Evolutionary conservation across 2,888 invertebrate genomes (phyloP).

Genomic region (Halictus quadricinctus): DNA sequence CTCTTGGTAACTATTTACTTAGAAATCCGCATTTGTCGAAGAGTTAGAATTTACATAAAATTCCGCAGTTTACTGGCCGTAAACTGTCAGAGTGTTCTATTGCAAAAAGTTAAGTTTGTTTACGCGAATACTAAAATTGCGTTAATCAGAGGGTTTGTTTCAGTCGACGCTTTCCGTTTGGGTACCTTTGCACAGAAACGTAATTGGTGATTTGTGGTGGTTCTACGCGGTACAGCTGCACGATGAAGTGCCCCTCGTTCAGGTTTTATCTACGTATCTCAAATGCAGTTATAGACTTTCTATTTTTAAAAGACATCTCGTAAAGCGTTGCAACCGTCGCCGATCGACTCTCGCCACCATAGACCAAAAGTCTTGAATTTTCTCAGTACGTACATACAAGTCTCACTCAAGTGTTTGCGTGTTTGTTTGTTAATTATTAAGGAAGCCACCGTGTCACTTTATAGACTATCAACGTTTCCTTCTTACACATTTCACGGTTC

Average conservation of each 20-base stretch:
- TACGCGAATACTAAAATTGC: not conserved
- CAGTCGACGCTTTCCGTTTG: not conserved
- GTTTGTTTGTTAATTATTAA: not conserved
- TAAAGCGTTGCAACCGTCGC: constrained; percentile 34
- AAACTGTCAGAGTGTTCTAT: not conserved
- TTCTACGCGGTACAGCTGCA: constrained; percentile 57
- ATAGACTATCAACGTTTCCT: not conserved
- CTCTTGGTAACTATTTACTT: no score
- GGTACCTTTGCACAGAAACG: not conserved
- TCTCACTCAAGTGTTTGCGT: not conserved
- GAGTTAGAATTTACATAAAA: no score
- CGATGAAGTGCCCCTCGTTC: constrained; percentile 32
- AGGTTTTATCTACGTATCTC: constrained; percentile 62
- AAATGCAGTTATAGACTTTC: constrained; percentile 57
- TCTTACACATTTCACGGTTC: not conserved
- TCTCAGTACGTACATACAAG: not conserved
- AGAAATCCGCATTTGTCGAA: no score
- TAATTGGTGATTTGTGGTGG: constrained; percentile 60
- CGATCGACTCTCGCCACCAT: constrained; percentile 33
- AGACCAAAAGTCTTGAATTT: constrained; percentile 11
- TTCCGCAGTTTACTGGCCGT: no score
- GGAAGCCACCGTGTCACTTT: not conserved
- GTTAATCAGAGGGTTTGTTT: not conserved
- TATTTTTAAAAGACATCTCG: constrained; percentile 68
- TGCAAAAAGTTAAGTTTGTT: not conserved